These are phyloP conservation scores for Procavia capensis DNA, from an alignment of 2,113 vertebrate species.

Conservation along the genomic window DNA sequence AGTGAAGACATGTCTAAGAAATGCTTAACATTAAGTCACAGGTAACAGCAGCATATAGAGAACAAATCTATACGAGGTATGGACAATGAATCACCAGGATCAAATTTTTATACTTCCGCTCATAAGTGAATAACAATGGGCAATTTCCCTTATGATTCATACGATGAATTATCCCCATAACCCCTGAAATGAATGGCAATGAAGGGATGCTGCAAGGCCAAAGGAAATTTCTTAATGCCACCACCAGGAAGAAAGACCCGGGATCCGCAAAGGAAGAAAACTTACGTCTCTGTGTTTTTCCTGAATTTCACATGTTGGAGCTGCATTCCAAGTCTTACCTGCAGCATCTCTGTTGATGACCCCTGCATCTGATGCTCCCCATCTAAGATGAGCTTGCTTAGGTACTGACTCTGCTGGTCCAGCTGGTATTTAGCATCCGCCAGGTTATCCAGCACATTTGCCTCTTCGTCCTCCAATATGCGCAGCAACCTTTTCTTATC, in stretches of 20 bases:
- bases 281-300: not conserved
- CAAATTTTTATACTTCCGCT: not conserved
- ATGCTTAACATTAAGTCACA: not conserved
- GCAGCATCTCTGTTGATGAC: not conserved
- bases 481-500: conserved; percentile 59
- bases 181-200: not conserved
- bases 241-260: not conserved
- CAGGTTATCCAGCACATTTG: not conserved
- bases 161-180: not conserved
- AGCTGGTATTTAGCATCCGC: conserved; percentile 1
- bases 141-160: not conserved
- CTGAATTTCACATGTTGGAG: not conserved
- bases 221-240: not conserved
- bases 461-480: conserved; percentile 45
- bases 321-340: conserved; percentile 39
- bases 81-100: not conserved
- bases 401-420: conserved; percentile 20
- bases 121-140: not conserved
- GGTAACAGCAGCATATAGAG: not conserved
- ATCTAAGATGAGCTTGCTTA: conserved; percentile 63
- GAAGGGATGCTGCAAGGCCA: not conserved
- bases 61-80: not conserved
- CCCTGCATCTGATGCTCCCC: not conserved
- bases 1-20: not conserved
- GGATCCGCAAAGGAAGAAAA: not conserved